Base-by-base conservation (phyloP, 2,113 vertebrate genomes). In the Nyctereutes procyonoides region DNA sequence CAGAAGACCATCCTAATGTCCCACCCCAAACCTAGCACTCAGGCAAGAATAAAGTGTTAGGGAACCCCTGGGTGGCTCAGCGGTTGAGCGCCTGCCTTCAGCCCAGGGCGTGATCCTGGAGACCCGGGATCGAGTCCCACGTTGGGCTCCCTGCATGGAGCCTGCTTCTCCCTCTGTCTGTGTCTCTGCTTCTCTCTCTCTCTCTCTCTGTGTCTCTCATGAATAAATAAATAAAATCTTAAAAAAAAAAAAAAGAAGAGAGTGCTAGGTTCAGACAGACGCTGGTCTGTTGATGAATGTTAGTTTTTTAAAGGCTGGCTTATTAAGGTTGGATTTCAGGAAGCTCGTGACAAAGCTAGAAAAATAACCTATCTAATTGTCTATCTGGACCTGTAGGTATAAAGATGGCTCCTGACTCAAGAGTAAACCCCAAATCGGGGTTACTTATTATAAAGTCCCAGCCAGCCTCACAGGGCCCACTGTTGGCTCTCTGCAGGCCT, bases 401-500 rank as follows among this genome's bases (percentile, higher is more conserved):
- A 32, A 35, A 51, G 9, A 0, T 1, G 12, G n/a, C 43, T 81
- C 48, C 22, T 5, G 19, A 16, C 48, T 58, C 63, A 80, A 80
- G 69, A 28, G 63, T 14, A 67, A 56, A 67, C 4, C 28, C 22
- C 58, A 1, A 4, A 26, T 56, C 11, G 24, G 74, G 43, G 26
- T 76, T 30, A 16, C 90, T 92, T 19, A 16, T 14, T 17, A 13
- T 17, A 4, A 8, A 1, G 28, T 30, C 14, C 12, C 8, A 7
- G 55, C 1, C 0, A 24, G n/a, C 19, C 73, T n/a, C 1, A 5
- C 0, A 10, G 6, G 56, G 7, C 19, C 17, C 3, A 12, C 76
- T 19, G 51, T 32, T 17, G 0, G 0, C 28, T 3, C 76, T 79
- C 20, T 32, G 76, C 10, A 2, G 0, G 0, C 53, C 55, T 51